Percentiles rank a stretch among this genome's conserved stretches.
Conservation (phyloP, 2,113 vertebrate genomes). For the Phalacrocorax brasilianus region DNA sequence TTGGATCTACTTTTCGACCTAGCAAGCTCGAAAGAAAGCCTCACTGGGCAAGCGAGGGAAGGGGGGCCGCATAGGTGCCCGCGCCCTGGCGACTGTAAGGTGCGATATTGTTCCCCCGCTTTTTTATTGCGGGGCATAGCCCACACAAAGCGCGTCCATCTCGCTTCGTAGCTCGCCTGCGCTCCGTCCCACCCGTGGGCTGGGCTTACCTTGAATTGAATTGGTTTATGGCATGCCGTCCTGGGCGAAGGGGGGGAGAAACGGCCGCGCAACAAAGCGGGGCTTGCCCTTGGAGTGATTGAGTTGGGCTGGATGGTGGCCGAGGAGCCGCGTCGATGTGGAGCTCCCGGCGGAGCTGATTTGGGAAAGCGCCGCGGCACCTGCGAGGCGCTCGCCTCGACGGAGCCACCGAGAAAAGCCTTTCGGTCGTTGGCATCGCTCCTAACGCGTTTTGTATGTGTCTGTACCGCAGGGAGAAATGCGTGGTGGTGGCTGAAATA, state of each 20-base stretch:
- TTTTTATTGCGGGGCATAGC: fast-evolving
- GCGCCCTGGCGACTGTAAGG: fast-evolving
- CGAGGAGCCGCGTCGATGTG: slow-evolving; percentile 57
- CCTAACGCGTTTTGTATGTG: slow-evolving; percentile 56
- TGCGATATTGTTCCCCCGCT: fast-evolving
- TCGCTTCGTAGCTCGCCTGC: neutral
- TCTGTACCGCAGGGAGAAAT: slow-evolving; percentile 46
- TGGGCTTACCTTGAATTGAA: slow-evolving; percentile 22
- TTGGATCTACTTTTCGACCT: neutral
- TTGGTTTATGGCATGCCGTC: slow-evolving; percentile 14
- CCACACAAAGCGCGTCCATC: neutral
- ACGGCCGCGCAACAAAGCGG: slow-evolving; percentile 18
- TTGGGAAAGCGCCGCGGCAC: slow-evolving; percentile 52
- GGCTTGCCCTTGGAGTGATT: slow-evolving; percentile 66
- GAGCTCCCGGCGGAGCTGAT: slow-evolving; percentile 63
- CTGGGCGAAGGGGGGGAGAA: slow-evolving; percentile 12
- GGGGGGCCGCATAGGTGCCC: fast-evolving
- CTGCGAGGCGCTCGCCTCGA: slow-evolving; percentile 56
- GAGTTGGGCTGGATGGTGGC: slow-evolving; percentile 50
- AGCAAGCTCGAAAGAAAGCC: fast-evolving
- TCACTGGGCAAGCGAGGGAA: fast-evolving
- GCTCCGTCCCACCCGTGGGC: neutral
- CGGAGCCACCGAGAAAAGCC: slow-evolving; percentile 46
- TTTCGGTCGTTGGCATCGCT: slow-evolving; percentile 60
- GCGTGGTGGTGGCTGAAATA: slow-evolving; percentile 54